These are phyloP conservation scores for Motacilla alba DNA, from an alignment of 2,113 vertebrate species.

Conservation along the genomic window DNA sequence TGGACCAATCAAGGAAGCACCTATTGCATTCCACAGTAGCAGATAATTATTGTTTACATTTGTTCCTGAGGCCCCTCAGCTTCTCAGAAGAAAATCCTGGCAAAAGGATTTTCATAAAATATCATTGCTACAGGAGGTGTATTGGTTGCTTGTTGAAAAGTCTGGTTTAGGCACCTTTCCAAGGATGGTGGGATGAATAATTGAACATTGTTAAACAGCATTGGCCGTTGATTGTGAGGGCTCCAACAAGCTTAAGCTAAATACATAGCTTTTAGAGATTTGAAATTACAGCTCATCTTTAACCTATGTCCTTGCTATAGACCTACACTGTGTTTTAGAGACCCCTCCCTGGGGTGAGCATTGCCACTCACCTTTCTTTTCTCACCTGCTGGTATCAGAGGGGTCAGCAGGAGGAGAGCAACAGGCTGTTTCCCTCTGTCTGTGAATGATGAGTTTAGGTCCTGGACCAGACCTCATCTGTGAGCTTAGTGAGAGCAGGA, in stretches of 20 bases:
- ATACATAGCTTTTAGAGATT: not conserved
- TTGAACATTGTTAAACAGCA: not conserved
- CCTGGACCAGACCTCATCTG: accelerated
- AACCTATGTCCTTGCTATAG: not conserved
- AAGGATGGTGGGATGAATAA: not conserved
- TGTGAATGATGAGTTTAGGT: accelerated
- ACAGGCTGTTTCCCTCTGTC: not conserved
- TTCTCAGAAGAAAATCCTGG: too few species aligned
- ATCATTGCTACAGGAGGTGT: not conserved
- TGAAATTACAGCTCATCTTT: not conserved
- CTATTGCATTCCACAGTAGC: too few species aligned
- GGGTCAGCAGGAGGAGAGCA: not conserved
- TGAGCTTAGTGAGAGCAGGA: not conserved
- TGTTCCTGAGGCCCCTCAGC: too few species aligned
- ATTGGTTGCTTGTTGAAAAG: not conserved
- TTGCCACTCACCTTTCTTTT: not conserved
- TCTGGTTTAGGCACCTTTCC: not conserved
- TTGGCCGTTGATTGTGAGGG: not conserved
- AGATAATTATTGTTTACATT: too few species aligned
- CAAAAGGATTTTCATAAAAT: too few species aligned
- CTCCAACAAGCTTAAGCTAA: not conserved
- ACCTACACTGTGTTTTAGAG: not conserved
- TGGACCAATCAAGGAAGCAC: too few species aligned
- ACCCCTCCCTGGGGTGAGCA: not conserved
- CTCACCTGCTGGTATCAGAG: not conserved